Base-by-base conservation (phyloP, 2,113 vertebrate genomes). In the Motacilla alba region DNA sequence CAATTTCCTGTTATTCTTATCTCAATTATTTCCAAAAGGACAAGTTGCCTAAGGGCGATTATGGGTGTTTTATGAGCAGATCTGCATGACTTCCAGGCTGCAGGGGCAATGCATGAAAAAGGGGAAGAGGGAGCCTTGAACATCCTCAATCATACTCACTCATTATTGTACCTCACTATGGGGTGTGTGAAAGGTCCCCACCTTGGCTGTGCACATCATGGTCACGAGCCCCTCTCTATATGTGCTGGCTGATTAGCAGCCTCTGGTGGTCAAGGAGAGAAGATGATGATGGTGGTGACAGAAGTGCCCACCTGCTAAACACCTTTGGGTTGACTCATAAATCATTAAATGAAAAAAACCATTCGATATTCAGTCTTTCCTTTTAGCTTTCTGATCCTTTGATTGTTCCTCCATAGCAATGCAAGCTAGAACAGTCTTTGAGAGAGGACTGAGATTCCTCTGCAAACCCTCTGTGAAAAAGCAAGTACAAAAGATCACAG, bases 1-100 rank as follows among this genome's bases (percentile, higher is more conserved):
- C 60, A 95, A 97, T 97, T 96, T 98, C 95, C 95, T 97, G 79
- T 93, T 95, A 63, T 55, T 74, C 80, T 88, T 93, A 80, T 94
- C 92, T 77, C 78, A 89, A 44, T 92, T 96, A 88, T 95, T 96
- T 96, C 87, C 77, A 96, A 49, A 44, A 79, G 66, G 83, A 81
- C 52, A 72, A 90, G 93, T 63, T 89, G 58, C 63, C 79, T 37
- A 43, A 56, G 67, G 74, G 44, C 4, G 1, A 46, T 39, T 26
- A 73, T 27, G 56, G 15, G 26, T 79, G 47, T 81, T 95, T 89
- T 80, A 75, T 58, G 53, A 73, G 93, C 31, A 87, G 60, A 63
- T 47, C 41, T 41, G 43, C 2, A 3, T 83, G 75, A 66, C 41
- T 68, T 92, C 37, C 64, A 81, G 22, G n/a, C 43, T 80, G 33